phyloP scores from a whole-genome alignment of 2,888 invertebrate species.

The Watsonalla binaria region DNA sequence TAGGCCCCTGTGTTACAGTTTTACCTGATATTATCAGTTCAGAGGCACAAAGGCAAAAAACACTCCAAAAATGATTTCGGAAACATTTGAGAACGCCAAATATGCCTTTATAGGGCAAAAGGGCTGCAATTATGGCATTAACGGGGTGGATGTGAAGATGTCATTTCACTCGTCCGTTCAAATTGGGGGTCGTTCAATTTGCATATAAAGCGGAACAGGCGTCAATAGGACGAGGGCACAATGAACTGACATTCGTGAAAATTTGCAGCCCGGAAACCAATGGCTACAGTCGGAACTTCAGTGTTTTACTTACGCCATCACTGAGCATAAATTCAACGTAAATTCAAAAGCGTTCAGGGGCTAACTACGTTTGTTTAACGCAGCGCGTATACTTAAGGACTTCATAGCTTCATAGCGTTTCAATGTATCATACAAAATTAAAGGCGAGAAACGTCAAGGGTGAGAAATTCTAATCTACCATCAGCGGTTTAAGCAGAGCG shows the following conservation, averaged over 20 bases:
- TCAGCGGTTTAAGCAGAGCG: no score
- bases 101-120: conserved; percentile 32
- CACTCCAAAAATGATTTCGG: conserved; percentile 5
- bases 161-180: conserved; percentile 42
- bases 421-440: no score
- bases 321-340: no score
- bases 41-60: conserved; percentile 10
- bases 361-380: no score
- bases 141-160: conserved; percentile 46
- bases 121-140: conserved; percentile 38
- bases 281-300: conserved; percentile 12
- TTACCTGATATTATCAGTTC: background rate
- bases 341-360: no score
- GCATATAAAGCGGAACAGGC: conserved; percentile 61
- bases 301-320: background rate
- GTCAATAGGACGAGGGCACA: conserved; percentile 49
- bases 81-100: conserved; percentile 21
- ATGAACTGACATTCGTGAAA: conserved; percentile 13
- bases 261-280: conserved; percentile 7
- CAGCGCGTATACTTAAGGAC: no score
- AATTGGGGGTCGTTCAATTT: conserved; percentile 70
- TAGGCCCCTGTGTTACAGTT: no score
- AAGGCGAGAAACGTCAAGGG: no score
- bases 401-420: no score
- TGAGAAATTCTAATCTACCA: no score